Evolutionary conservation across 2,797 vertebrate species (phyloP).

Genomic region (Lithobates pipiens): DNA sequence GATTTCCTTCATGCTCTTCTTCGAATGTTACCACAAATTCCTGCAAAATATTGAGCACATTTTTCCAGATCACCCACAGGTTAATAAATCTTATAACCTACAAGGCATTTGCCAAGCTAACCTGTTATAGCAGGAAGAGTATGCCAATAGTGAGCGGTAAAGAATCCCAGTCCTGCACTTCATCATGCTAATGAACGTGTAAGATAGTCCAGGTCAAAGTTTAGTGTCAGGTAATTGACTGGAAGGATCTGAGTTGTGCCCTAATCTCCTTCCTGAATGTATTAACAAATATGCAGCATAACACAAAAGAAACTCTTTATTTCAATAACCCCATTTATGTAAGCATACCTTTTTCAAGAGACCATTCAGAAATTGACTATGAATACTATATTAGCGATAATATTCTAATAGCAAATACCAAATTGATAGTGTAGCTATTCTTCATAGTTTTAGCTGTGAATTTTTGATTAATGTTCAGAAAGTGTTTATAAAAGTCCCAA

Average conservation of each 20-base stretch:
- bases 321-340: too few relatives aligned
- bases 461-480: too few relatives aligned
- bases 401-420: too few relatives aligned
- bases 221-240: conserved; percentile 26
- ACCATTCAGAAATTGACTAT: too few relatives aligned
- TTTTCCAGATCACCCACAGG: conserved; percentile 35
- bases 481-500: too few relatives aligned
- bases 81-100: conserved; percentile 46
- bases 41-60: neutral
- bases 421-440: too few relatives aligned
- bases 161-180: conserved; percentile 39
- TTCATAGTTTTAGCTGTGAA: too few relatives aligned
- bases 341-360: too few relatives aligned
- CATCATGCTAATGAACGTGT: conserved; percentile 53
- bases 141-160: conserved; percentile 24
- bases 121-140: conserved; percentile 22
- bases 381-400: too few relatives aligned
- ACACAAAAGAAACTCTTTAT: too few relatives aligned
- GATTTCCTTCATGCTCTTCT: neutral
- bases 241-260: conserved; percentile 9
- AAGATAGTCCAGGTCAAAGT: conserved; percentile 44
- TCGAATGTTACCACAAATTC: neutral
- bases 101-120: conserved; percentile 1
- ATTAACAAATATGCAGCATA: neutral
- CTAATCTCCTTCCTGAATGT: neutral